Evolutionary conservation across 1,140 invertebrate species (phyloP).

Genomic region (Mesaphorura yosii): DNA sequence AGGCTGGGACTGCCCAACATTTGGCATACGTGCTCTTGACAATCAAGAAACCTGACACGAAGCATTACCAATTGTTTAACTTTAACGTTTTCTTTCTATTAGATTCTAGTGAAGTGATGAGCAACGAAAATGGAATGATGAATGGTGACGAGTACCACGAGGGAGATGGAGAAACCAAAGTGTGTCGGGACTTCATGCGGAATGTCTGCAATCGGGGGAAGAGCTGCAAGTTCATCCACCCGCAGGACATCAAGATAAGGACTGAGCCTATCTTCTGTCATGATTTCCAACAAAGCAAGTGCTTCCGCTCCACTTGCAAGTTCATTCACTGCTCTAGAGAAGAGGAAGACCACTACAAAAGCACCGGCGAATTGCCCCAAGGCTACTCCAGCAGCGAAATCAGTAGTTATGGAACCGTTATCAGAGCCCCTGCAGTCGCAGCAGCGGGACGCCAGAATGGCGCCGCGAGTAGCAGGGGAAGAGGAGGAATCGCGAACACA

Average conservation of each 20-base stretch:
- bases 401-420: background rate
- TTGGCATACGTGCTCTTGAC: too few relatives aligned
- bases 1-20: too few relatives aligned
- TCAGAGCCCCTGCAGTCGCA: background rate
- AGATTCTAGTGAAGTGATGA: background rate
- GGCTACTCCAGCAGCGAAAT: constrained; percentile 32
- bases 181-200: constrained; percentile 50
- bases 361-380: constrained; percentile 53
- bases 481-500: constrained; percentile 3
- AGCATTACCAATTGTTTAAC: too few relatives aligned
- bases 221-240: constrained; percentile 62
- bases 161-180: constrained; percentile 28
- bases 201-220: constrained; percentile 62
- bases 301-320: constrained; percentile 51
- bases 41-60: too few relatives aligned
- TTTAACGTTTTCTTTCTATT: too few relatives aligned
- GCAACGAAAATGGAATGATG: background rate
- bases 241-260: constrained; percentile 37
- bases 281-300: constrained; percentile 66
- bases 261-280: constrained; percentile 60
- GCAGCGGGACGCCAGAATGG: background rate
- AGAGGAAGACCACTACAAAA: constrained; percentile 62
- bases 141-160: background rate
- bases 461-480: background rate
- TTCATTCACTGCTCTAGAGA: constrained; percentile 66